Percentiles rank a stretch among this genome's conserved stretches.
phyloP scores from a whole-genome alignment of 2,113 vertebrate genomes.

The Garra rufa region DNA sequence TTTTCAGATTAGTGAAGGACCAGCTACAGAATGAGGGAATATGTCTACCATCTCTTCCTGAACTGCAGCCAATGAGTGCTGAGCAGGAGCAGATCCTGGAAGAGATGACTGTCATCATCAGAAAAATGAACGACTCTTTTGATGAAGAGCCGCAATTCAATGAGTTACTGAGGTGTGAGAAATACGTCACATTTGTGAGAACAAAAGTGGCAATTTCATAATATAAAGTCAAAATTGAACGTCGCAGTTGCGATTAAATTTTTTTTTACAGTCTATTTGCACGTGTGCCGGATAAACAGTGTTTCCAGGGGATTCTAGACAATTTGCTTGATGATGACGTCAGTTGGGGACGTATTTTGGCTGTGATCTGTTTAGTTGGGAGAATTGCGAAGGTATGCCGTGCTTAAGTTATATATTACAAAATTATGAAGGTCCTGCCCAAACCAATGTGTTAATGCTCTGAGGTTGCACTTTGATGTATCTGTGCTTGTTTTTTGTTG shows the following conservation, averaged over 20 bases:
- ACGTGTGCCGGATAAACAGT: not conserved
- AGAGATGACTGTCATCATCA: not conserved
- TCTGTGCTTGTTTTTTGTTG: not conserved
- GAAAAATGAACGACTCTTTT: not conserved
- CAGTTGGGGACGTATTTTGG: conserved; percentile 53
- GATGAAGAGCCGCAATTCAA: conserved; percentile 6
- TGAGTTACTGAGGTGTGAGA: conserved; percentile 26
- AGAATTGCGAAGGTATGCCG: conserved; percentile 47
- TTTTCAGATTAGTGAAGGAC: not conserved
- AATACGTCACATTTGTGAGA: too few species aligned
- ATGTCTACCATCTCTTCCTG: not conserved
- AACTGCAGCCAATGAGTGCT: not conserved
- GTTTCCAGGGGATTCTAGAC: conserved; percentile 36
- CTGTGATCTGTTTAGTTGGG: conserved; percentile 49
- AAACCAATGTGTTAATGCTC: not conserved
- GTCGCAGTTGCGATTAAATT: fast-evolving
- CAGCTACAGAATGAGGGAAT: not conserved
- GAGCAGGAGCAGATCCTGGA: conserved; percentile 11
- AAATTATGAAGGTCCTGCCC: not conserved
- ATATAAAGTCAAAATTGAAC: too few species aligned
- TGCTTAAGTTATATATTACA: too few species aligned
- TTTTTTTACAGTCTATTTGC: too few species aligned
- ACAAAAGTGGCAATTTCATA: too few species aligned
- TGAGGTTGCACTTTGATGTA: not conserved
- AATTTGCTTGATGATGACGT: conserved; percentile 44